phyloP scores from a whole-genome alignment of 2,113 vertebrate species.

The Daubentonia madagascariensis region DNA sequence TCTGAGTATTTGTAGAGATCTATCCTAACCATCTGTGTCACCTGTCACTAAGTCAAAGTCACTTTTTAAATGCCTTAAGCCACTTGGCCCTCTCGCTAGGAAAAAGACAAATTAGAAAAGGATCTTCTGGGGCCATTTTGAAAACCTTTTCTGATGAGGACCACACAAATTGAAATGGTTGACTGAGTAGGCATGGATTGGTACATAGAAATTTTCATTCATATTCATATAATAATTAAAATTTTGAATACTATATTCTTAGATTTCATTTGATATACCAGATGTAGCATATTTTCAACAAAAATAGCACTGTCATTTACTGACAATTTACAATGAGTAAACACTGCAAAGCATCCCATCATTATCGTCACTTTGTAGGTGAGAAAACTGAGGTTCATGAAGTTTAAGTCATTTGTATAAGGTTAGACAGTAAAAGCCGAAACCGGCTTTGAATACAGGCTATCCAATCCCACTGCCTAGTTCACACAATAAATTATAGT shows the following conservation, averaged over 20 bases:
- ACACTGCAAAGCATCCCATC: not conserved
- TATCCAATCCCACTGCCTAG: not conserved
- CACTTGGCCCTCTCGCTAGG: not conserved
- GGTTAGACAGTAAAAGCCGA: not conserved
- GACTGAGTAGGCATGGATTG: not conserved
- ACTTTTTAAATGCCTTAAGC: not conserved
- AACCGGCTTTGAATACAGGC: not conserved
- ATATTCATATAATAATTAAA: not conserved
- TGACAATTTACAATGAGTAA: not conserved
- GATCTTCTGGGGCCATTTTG: not conserved
- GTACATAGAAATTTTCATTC: not conserved
- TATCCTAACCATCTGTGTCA: not conserved
- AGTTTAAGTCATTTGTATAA: not conserved
- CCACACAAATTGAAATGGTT: not conserved
- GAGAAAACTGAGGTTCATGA: not conserved
- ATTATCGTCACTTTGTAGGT: not conserved
- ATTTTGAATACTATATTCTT: not conserved
- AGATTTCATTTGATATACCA: not conserved
- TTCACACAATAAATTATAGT: not conserved
- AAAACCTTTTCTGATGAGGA: not conserved
- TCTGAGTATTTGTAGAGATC: not conserved
- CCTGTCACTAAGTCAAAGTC: conserved; percentile 19
- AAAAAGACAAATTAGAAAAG: not conserved
- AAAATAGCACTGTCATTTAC: not conserved
- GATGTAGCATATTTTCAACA: not conserved